Percentiles rank a stretch among this genome's conserved stretches.
Conservation (phyloP, 2,888 invertebrate genomes). For the Himalopsyche anomala region DNA sequence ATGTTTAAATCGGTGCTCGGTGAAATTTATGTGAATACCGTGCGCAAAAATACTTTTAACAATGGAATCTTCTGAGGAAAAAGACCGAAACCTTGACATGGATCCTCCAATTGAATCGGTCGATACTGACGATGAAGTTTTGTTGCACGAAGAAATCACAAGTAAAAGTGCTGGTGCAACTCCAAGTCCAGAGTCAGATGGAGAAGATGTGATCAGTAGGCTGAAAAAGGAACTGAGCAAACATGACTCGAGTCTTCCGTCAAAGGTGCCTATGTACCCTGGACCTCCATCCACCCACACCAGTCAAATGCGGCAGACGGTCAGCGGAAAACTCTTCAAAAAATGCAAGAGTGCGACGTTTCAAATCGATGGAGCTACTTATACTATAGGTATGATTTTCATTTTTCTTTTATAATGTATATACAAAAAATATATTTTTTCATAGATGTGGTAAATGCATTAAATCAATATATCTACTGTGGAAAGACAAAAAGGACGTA, state of each 20-base stretch:
- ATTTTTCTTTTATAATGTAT: background rate
- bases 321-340: slow-evolving; percentile 81
- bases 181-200: slow-evolving; percentile 53
- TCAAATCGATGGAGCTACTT: slow-evolving; percentile 90
- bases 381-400: slow-evolving; percentile 83
- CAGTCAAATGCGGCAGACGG: slow-evolving; percentile 75
- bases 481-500: no score
- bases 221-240: slow-evolving; percentile 58
- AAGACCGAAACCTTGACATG: slow-evolving; percentile 22
- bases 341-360: slow-evolving; percentile 93
- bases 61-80: slow-evolving; percentile 1
- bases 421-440: no score
- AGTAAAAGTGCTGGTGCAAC: slow-evolving; percentile 15
- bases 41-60: background rate
- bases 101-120: background rate
- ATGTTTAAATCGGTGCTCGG: background rate
- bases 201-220: slow-evolving; percentile 55
- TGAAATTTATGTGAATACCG: background rate
- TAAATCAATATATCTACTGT: no score
- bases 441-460: no score
- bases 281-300: slow-evolving; percentile 71
- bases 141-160: background rate
- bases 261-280: slow-evolving; percentile 74
- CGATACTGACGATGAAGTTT: background rate
- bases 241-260: slow-evolving; percentile 69